A percentile compares a stretch with the other conserved stretches of the same genome.
Evolutionary conservation across 2,113 vertebrate species (phyloP).

Genomic region (Chaetodon auriga): DNA sequence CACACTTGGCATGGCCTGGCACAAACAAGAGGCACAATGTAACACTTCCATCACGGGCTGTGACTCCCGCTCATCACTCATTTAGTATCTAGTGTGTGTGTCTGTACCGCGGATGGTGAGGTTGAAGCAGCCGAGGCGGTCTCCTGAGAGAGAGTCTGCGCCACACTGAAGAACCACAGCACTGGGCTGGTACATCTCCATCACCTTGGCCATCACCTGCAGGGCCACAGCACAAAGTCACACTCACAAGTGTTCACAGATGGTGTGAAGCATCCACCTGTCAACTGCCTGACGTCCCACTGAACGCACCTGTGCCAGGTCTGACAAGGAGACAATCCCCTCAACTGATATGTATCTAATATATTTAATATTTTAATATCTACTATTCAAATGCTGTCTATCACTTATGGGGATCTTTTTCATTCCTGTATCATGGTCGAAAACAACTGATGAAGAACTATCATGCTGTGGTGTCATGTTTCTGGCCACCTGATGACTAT

Average conservation of each 20-base stretch:
- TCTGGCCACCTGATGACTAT: too few relatives aligned
- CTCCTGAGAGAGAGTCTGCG: conserved; percentile 94
- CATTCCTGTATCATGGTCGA: too few relatives aligned
- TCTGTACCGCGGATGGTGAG: conserved; percentile 93
- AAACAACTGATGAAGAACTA: too few relatives aligned
- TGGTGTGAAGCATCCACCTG: neutral
- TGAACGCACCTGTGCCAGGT: too few relatives aligned
- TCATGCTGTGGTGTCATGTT: too few relatives aligned
- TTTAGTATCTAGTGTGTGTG: neutral
- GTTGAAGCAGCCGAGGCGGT: conserved; percentile 96
- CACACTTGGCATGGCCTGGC: conserved; percentile 94
- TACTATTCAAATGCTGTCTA: too few relatives aligned
- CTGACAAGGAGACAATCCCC: too few relatives aligned
- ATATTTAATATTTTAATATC: too few relatives aligned
- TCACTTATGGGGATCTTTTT: too few relatives aligned
- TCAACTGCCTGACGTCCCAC: too few relatives aligned
- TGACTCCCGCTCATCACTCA: neutral
- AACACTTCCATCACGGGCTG: neutral
- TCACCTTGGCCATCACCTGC: conserved; percentile 96
- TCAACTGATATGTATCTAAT: too few relatives aligned
- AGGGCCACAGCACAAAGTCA: conserved; percentile 2
- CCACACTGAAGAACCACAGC: conserved; percentile 95
- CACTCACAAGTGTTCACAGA: neutral
- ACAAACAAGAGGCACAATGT: neutral
- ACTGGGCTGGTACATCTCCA: conserved; percentile 98